Evolutionary conservation across 2,888 invertebrate genomes (phyloP).

Genomic region (Drosophila anceps): DNA sequence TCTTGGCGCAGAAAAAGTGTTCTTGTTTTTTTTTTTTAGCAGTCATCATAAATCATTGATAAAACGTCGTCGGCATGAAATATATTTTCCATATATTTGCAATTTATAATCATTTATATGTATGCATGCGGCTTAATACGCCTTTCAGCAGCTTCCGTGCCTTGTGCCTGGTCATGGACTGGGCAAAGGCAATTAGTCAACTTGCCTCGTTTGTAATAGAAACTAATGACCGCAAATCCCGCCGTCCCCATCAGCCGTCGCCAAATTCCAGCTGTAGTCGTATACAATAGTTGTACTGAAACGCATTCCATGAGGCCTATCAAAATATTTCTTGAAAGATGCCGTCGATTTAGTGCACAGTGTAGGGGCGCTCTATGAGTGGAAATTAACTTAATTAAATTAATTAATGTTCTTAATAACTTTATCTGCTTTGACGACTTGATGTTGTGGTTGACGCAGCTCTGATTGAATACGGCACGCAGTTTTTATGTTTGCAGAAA

Average conservation of each 20-base stretch:
- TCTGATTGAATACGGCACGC: slow-evolving; percentile 48
- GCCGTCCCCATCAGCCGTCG: not conserved
- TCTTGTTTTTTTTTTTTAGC: slow-evolving; percentile 35
- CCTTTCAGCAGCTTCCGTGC: slow-evolving; percentile 42
- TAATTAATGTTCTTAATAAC: slow-evolving; percentile 59
- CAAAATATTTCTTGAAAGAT: slow-evolving; percentile 38
- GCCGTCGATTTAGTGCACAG: slow-evolving; percentile 12
- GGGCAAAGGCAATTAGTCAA: slow-evolving; percentile 58
- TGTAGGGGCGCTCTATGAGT: slow-evolving; percentile 20
- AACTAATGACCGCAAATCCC: slow-evolving; percentile 49
- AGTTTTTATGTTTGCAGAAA: slow-evolving; percentile 6
- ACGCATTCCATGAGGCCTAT: slow-evolving; percentile 43
- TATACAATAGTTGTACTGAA: slow-evolving; percentile 6
- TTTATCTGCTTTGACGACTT: slow-evolving; percentile 61
- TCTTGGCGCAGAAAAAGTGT: not conserved
- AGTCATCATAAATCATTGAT: slow-evolving; percentile 64
- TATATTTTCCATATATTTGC: slow-evolving; percentile 51
- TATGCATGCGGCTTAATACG: slow-evolving; percentile 11
- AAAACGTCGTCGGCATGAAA: slow-evolving; percentile 42
- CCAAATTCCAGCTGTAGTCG: not conserved
- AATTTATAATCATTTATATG: slow-evolving; percentile 57
- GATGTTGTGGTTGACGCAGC: slow-evolving; percentile 33
- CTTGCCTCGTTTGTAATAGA: slow-evolving; percentile 52
- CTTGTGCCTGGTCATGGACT: slow-evolving; percentile 48
- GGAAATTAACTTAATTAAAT: slow-evolving; percentile 67